phyloP scores from a whole-genome alignment of 2,113 vertebrate genomes.

The Cyprinodon tularosa region DNA sequence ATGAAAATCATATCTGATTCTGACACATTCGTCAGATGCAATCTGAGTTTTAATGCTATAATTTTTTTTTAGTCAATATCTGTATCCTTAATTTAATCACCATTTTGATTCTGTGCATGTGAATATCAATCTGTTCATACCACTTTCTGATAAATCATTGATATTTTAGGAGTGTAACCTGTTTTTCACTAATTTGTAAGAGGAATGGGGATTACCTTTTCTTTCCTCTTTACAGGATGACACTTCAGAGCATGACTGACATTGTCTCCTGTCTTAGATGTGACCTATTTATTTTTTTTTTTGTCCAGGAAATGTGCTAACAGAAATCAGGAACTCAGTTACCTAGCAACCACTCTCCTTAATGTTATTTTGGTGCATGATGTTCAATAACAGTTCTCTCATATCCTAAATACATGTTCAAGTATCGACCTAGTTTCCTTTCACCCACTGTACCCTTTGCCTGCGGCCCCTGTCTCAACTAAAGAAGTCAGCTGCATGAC shows the following conservation, averaged over 20 bases:
- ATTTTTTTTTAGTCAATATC: background rate
- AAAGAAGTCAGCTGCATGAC: slow-evolving; percentile 72
- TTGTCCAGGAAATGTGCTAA: slow-evolving; percentile 60
- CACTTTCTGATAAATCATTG: slow-evolving; percentile 35
- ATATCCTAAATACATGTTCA: slow-evolving; percentile 49
- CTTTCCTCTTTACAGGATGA: slow-evolving; percentile 44
- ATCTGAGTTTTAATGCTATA: background rate
- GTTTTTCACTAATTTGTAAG: slow-evolving; percentile 22
- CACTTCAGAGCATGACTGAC: slow-evolving; percentile 38
- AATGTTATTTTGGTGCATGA: slow-evolving; percentile 69
- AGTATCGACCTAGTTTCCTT: slow-evolving; percentile 32
- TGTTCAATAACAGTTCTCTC: slow-evolving; percentile 53
- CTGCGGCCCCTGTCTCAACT: slow-evolving; percentile 70
- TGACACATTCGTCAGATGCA: background rate
- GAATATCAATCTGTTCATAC: slow-evolving; percentile 39
- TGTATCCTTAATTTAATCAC: slow-evolving; percentile 28
- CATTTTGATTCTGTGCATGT: slow-evolving; percentile 61
- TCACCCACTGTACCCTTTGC: slow-evolving; percentile 60
- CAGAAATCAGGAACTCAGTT: slow-evolving; percentile 65
- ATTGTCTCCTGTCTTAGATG: slow-evolving; percentile 52
- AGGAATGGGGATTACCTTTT: slow-evolving; percentile 42
- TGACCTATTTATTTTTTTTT: slow-evolving; percentile 68
- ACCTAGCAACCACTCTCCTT: slow-evolving; percentile 68
- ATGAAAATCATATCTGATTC: background rate
- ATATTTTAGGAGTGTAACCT: slow-evolving; percentile 24